Evolutionary conservation across 2,797 vertebrate genomes (phyloP).

Genomic region (Oryzias dopingdopingensis): DNA sequence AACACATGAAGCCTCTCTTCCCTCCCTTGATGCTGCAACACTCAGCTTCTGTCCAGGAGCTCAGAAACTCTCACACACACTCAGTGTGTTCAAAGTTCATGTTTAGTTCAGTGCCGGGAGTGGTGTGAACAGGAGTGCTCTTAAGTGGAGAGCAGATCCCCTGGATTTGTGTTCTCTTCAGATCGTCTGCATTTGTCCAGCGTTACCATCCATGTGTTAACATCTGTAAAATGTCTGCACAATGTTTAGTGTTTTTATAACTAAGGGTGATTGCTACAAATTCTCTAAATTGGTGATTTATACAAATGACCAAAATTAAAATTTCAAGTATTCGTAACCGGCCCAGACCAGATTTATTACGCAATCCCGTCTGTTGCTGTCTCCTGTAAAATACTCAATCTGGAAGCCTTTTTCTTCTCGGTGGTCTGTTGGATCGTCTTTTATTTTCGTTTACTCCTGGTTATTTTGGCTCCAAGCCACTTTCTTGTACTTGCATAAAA

Average conservation of each 20-base stretch:
- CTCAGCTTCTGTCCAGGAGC: constrained; percentile 34
- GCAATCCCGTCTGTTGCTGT: constrained; percentile 2
- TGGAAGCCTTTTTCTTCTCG: constrained; percentile 35
- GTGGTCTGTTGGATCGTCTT: constrained; percentile 27
- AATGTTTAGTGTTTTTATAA: constrained; percentile 5
- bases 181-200: constrained; percentile 7
- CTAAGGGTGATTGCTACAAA: constrained; percentile 24
- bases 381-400: constrained; percentile 32
- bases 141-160: constrained; percentile 11
- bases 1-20: constrained; percentile 12
- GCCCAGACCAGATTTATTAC: constrained; percentile 15
- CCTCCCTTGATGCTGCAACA: constrained; percentile 35
- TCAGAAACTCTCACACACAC: constrained; percentile 37
- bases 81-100: constrained; percentile 52
- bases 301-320: constrained; percentile 9
- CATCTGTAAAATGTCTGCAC: constrained; percentile 25
- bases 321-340: constrained; percentile 3
- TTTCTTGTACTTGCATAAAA: constrained; percentile 55
- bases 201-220: constrained; percentile 14
- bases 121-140: constrained; percentile 16
- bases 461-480: constrained; percentile 48
- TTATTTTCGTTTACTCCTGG: constrained; percentile 14
- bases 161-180: constrained; percentile 3
- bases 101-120: constrained; percentile 50
- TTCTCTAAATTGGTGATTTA: constrained; percentile 15